A percentile compares a stretch with the other conserved stretches of the same genome.
Evolutionary conservation across 2,113 vertebrate species (phyloP).

Genomic region (Poecilia latipinna): DNA sequence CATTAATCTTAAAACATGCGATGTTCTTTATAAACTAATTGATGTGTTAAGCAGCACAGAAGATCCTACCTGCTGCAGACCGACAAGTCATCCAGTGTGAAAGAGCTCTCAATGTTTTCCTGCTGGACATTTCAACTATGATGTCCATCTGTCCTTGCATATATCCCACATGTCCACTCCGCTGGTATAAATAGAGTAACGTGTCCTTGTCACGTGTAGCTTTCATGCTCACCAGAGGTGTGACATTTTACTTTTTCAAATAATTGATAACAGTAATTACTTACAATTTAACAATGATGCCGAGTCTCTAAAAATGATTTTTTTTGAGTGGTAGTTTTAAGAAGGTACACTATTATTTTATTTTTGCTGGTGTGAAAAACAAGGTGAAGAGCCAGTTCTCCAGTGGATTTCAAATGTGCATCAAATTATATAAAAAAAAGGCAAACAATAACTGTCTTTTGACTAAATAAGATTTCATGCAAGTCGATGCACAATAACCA

Average conservation of each 20-base stretch:
- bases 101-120: constrained; percentile 45
- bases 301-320: too few species aligned
- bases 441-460: neutral
- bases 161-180: constrained; percentile 43
- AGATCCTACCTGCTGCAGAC: constrained; percentile 67
- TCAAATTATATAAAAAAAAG: too few species aligned
- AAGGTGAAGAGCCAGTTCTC: too few species aligned
- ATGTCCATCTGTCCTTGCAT: constrained; percentile 69
- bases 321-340: too few species aligned
- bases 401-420: too few species aligned
- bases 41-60: neutral
- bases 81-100: constrained; percentile 38
- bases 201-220: constrained; percentile 76
- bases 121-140: constrained; percentile 51
- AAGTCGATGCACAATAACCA: neutral
- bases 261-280: constrained; percentile 25
- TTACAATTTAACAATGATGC: too few species aligned
- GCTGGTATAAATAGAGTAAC: constrained; percentile 80
- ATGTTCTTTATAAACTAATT: neutral
- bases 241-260: constrained; percentile 63
- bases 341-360: neutral
- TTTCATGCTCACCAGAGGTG: constrained; percentile 49
- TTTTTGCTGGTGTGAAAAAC: neutral
- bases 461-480: too few species aligned
- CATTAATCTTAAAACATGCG: neutral